Conservation (phyloP, 1,140 invertebrate genomes). For the Microvelia longipes region DNA sequence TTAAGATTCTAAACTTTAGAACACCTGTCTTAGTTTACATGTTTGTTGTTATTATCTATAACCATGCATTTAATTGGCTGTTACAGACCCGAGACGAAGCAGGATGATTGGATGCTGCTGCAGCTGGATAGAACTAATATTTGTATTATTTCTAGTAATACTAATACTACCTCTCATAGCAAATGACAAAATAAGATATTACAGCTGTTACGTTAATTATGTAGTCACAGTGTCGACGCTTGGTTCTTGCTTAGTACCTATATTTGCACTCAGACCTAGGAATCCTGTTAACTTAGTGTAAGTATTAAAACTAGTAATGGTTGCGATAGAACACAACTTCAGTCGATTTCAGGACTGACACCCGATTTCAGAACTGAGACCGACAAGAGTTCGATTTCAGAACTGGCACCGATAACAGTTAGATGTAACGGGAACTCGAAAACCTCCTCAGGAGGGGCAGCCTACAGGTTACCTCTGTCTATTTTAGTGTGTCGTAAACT, state of each 20-base stretch:
- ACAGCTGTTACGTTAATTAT: conserved; percentile 27
- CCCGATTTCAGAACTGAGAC: neutral
- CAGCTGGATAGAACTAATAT: neutral
- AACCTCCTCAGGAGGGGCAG: neutral
- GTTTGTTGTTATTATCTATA: too few relatives aligned
- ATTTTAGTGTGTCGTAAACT: too few relatives aligned
- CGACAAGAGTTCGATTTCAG: neutral
- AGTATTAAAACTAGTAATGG: conserved; percentile 14
- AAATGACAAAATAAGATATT: conserved; percentile 22
- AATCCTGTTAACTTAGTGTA: conserved; percentile 26
- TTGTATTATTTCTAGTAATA: conserved; percentile 1
- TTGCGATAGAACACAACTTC: neutral
- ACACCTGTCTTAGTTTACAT: too few relatives aligned
- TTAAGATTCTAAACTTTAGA: too few relatives aligned
- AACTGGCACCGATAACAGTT: neutral
- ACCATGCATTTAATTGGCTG: too few relatives aligned
- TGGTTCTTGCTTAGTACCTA: conserved; percentile 24
- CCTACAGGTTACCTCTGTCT: neutral
- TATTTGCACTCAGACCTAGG: conserved; percentile 23
- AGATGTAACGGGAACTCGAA: neutral
- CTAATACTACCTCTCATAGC: conserved; percentile 11
- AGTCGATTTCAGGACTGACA: neutral
- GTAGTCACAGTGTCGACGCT: conserved; percentile 20
- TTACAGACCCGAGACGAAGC: too few relatives aligned
- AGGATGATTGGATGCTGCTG: too few relatives aligned